Evolutionary conservation across 2,113 vertebrate species (phyloP), one percentile per base, ranked within the genome.

Genomic region (Melanotaenia duboulayi): DNA sequence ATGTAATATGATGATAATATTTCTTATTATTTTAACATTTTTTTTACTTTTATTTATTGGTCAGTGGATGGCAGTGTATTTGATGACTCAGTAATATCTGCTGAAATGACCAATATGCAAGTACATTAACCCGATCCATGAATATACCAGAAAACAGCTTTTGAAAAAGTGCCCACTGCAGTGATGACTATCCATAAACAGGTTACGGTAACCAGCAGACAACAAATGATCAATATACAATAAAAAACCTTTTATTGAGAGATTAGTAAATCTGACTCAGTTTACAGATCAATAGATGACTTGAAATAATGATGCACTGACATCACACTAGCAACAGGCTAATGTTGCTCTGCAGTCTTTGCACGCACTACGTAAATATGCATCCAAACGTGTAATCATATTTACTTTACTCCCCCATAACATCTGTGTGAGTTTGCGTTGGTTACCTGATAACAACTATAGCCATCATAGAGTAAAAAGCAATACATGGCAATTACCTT

Each of bases 381-480:
- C 63, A 62, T 42, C 28, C 54, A 39, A 65, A 54, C 65, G 32
- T 70, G 39, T 63, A 76, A 80, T 65, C 62, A 11, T 61, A 28
- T 83, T 62, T 78, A 61, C 59, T 22, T 69, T 49, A 48, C 46
- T 58, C 44, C 11, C 32, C 61, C 32, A 44, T 71, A 72, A 72
- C 23, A 61, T 65, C 50, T 42, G 20, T 25, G 49, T 61, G 56
- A 37, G 65, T 72, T 80, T 78, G 67, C 61, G 74, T 64, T 66
- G n/a, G 71, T 75, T 37, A 61, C 54, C 65, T 55, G 81, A 81
- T 83, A 71, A 64, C 65, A 55, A 35, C 32, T 35, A 19, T 19
- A 52, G 73, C 60, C 79, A 60, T 71, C 82, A 65, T 77, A 66
- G 74, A 84, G 24, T 74, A 57, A 67, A 76, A 68, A 51, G 25